A percentile compares a stretch with the other conserved stretches of the same genome.
Conservation (phyloP, 1,140 invertebrate genomes). For the Hylyphantes graminicola region DNA sequence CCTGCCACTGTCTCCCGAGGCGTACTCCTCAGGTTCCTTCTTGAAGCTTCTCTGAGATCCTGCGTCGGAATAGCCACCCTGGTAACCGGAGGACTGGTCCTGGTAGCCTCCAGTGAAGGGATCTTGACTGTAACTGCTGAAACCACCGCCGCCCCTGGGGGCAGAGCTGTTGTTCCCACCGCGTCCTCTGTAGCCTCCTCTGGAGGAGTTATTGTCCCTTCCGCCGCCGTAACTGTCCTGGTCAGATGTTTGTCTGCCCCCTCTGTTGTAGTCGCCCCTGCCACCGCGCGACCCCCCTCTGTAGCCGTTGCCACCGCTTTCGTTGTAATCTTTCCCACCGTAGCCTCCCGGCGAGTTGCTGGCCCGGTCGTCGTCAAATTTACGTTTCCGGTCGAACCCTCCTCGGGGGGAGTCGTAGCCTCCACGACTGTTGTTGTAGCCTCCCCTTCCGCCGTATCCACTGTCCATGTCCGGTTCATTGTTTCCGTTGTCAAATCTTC, state of each 20-base stretch:
- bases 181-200: neutral
- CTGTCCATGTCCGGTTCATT: slow-evolving; percentile 33
- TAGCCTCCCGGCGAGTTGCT: slow-evolving; percentile 26
- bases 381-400: slow-evolving; percentile 25
- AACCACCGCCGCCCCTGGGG: neutral
- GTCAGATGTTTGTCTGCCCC: neutral
- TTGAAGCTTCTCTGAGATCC: slow-evolving; percentile 23
- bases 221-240: neutral
- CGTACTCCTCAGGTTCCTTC: slow-evolving; percentile 27
- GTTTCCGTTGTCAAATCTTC: slow-evolving; percentile 2
- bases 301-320: slow-evolving; percentile 51
- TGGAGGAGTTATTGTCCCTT: neutral
- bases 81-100: slow-evolving; percentile 8
- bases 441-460: slow-evolving; percentile 28
- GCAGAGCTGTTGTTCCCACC: neutral
- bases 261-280: neutral
- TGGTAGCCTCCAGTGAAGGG: neutral
- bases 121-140: slow-evolving; percentile 40
- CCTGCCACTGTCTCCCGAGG: neutral
- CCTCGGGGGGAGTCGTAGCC: slow-evolving; percentile 60
- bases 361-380: slow-evolving; percentile 10
- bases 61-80: neutral
- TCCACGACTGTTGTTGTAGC: slow-evolving; percentile 42
- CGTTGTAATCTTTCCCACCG: slow-evolving; percentile 40
- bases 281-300: slow-evolving; percentile 11